phyloP scores from a whole-genome alignment of 2,888 invertebrate genomes.

The Elgonia sp. region DNA sequence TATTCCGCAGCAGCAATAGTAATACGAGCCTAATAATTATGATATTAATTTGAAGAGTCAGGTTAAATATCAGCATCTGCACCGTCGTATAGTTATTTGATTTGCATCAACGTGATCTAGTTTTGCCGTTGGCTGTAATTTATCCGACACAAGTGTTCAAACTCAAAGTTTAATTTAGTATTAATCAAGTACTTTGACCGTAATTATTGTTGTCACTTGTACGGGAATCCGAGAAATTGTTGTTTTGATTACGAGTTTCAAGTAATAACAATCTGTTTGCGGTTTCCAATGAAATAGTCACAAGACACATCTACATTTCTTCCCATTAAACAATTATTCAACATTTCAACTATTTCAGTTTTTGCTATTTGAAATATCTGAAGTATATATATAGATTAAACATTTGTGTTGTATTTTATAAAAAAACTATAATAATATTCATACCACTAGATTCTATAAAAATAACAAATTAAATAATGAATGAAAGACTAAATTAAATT shows the following conservation, averaged over 20 bases:
- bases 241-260: constrained; percentile 28
- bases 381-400: too few species aligned
- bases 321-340: background rate
- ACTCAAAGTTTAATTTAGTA: constrained; percentile 39
- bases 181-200: constrained; percentile 44
- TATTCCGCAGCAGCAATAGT: constrained; percentile 25
- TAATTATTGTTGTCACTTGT: constrained; percentile 46
- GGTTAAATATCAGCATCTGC: constrained; percentile 42
- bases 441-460: too few species aligned
- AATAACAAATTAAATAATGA: too few species aligned
- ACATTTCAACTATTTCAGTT: too few species aligned
- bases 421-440: too few species aligned
- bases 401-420: too few species aligned
- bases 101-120: constrained; percentile 29
- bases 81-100: constrained; percentile 14
- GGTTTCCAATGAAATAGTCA: background rate
- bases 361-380: too few species aligned
- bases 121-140: constrained; percentile 38
- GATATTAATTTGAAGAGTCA: constrained; percentile 46
- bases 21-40: constrained; percentile 44
- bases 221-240: constrained; percentile 17
- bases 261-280: constrained; percentile 36
- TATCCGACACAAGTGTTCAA: constrained; percentile 34
- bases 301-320: background rate
- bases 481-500: too few species aligned